Conservation (phyloP, 2,797 vertebrate genomes). For the Alca torda region DNA sequence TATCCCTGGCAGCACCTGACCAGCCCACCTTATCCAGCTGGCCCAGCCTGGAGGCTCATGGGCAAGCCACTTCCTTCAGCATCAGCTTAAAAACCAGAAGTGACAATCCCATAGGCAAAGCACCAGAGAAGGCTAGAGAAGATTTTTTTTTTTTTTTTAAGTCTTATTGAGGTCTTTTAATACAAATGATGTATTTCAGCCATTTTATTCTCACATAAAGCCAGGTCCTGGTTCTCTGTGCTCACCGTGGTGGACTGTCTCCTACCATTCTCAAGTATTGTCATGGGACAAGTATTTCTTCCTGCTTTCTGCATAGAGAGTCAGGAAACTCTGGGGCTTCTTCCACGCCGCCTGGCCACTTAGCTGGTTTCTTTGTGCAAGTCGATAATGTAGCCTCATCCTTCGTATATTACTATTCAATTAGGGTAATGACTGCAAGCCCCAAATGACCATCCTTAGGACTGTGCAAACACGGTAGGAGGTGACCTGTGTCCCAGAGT, state of each 20-base stretch:
- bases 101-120: neutral
- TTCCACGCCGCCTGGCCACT: neutral
- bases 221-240: neutral
- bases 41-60: neutral
- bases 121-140: neutral
- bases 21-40: neutral
- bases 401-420: neutral
- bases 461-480: neutral
- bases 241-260: neutral
- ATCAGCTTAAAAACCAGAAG: neutral
- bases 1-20: neutral
- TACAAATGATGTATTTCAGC: neutral
- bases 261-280: neutral
- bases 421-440: neutral
- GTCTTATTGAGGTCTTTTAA: neutral
- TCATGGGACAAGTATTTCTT: neutral
- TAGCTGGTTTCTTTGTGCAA: neutral
- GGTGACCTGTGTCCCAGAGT: neutral
- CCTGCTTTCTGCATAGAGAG: neutral
- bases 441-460: neutral
- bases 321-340: neutral
- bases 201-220: neutral
- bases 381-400: neutral
- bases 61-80: neutral
- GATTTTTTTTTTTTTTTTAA: no score